These are phyloP conservation scores for Conistra vaccinii DNA, from an alignment of 2,888 invertebrate species.

Conservation along the genomic window DNA sequence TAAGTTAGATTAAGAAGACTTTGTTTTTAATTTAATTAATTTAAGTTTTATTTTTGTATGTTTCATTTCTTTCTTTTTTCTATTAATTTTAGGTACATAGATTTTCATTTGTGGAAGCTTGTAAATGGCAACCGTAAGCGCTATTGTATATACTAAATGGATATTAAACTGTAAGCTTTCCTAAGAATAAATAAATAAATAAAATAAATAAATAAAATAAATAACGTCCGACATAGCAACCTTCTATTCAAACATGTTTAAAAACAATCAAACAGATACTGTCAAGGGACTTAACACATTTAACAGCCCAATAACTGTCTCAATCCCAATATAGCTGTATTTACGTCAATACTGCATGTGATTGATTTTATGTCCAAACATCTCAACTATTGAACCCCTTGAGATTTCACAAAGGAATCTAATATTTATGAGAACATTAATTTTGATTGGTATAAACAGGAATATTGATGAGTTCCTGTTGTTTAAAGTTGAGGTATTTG, in stretches of 20 bases:
- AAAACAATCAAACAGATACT: slow-evolving; percentile 42
- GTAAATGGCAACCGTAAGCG: too few relatives aligned
- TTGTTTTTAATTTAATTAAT: too few relatives aligned
- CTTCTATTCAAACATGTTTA: neutral
- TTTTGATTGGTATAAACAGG: slow-evolving; percentile 63
- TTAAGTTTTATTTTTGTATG: too few relatives aligned
- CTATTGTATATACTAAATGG: too few relatives aligned
- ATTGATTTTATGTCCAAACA: slow-evolving; percentile 66
- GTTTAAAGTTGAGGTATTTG: slow-evolving; percentile 30
- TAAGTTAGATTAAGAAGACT: too few relatives aligned
- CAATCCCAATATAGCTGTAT: slow-evolving; percentile 53
- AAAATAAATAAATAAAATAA: too few relatives aligned
- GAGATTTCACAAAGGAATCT: slow-evolving; percentile 66
- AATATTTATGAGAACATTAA: slow-evolving; percentile 66
- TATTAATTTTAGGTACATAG: too few relatives aligned
- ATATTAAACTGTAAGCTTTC: too few relatives aligned
- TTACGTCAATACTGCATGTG: slow-evolving; percentile 65
- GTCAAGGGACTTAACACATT: slow-evolving; percentile 55
- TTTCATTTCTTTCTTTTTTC: too few relatives aligned
- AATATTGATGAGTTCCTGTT: slow-evolving; percentile 58
- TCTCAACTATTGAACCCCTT: slow-evolving; percentile 62
- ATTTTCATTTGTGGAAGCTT: too few relatives aligned
- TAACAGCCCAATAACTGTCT: slow-evolving; percentile 61
- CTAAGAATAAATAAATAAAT: too few relatives aligned
- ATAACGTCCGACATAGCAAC: neutral